A percentile compares a stretch with the other conserved stretches of the same genome.
These are phyloP conservation scores for Ectemnius lituratus DNA, from an alignment of 2,888 invertebrate species.

Conservation along the genomic window DNA sequence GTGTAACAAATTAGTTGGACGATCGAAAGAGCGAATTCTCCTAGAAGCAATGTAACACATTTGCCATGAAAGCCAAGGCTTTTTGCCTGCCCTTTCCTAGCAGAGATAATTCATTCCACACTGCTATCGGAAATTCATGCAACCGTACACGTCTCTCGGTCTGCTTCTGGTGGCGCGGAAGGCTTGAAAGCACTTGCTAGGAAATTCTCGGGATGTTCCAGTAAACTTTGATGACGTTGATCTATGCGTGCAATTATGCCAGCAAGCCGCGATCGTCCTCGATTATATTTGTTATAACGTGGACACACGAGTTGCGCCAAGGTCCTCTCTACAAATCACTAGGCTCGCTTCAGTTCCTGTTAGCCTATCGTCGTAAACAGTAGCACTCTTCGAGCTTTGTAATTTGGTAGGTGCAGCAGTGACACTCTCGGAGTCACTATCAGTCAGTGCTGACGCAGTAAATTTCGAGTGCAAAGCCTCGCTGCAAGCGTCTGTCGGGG, in stretches of 20 bases:
- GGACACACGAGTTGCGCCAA: neutral
- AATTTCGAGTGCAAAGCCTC: conserved; percentile 55
- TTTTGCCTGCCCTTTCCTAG: neutral
- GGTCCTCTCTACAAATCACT: neutral
- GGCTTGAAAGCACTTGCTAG: conserved; percentile 21
- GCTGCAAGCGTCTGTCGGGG: conserved; percentile 43
- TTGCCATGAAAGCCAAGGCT: neutral
- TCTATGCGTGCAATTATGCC: conserved; percentile 7
- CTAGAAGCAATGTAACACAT: too few species aligned
- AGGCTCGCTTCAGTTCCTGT: neutral
- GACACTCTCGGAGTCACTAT: too few species aligned
- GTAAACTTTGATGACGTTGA: conserved; percentile 15
- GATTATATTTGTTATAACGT: neutral
- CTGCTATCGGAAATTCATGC: neutral
- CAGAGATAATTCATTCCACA: neutral
- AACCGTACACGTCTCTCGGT: neutral
- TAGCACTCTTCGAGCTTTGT: neutral
- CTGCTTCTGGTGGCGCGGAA: conserved; percentile 1
- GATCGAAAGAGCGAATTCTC: too few species aligned
- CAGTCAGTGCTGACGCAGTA: conserved; percentile 8
- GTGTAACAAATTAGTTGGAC: too few species aligned
- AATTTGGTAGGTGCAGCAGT: too few species aligned
- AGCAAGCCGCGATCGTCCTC: neutral
- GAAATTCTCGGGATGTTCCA: conserved; percentile 25
- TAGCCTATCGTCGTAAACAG: neutral